Evolutionary conservation across 2,113 vertebrate species (phyloP).

Genomic region (Pygoscelis adeliae): DNA sequence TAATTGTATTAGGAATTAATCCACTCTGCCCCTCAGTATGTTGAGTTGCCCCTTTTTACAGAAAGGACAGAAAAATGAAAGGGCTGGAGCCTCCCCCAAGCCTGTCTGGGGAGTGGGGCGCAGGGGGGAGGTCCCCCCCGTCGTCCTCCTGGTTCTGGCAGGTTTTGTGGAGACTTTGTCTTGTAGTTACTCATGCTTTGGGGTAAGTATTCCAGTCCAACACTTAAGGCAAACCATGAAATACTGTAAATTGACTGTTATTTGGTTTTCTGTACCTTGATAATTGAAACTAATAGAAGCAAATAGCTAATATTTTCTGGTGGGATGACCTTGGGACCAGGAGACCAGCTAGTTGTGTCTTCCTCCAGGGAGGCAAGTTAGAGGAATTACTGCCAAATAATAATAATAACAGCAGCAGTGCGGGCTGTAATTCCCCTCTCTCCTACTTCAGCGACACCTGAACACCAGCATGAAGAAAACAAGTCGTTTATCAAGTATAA

Average conservation of each 20-base stretch:
- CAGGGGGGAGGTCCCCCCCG: background rate
- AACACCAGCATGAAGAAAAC: conserved; percentile 25
- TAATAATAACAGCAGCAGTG: conserved; percentile 21
- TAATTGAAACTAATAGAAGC: conserved; percentile 45
- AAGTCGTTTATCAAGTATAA: conserved; percentile 34
- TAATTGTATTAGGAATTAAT: background rate
- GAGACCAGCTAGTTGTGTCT: background rate
- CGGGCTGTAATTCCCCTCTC: conserved; percentile 19
- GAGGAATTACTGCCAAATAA: conserved; percentile 55
- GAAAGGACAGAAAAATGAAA: background rate
- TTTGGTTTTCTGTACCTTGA: background rate
- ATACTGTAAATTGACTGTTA: background rate
- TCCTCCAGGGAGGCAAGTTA: conserved; percentile 34
- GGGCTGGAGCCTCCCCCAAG: background rate
- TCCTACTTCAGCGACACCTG: background rate
- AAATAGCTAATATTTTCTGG: conserved; percentile 45
- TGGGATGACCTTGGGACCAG: conserved; percentile 43
- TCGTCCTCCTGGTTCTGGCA: background rate
- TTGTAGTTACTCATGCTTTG: background rate
- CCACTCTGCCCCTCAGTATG: rapidly evolving
- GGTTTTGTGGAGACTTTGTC: background rate
- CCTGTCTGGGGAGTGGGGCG: background rate
- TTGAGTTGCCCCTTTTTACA: background rate
- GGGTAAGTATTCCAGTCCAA: background rate
- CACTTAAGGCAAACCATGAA: background rate